Base-by-base conservation (phyloP, 2,797 vertebrate genomes). In the Syngnathus rostellatus region DNA sequence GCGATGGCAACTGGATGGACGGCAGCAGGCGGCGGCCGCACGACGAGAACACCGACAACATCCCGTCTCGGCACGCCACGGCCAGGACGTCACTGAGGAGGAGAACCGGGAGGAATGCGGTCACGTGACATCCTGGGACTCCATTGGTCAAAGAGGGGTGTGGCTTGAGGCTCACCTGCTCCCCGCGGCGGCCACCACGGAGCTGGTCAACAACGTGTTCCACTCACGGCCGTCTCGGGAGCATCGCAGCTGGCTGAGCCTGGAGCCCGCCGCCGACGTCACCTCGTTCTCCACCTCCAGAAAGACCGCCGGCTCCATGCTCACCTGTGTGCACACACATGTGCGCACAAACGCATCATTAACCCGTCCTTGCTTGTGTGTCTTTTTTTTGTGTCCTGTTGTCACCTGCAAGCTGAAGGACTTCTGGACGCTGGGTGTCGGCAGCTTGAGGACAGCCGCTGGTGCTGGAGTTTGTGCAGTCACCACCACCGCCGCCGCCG, bases 281-380 rank as follows among this genome's bases (percentile, higher is more conserved):
- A 95, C 90, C 70, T 98, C 97, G 63, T 98, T 99, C 85, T 98
- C 97, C 83, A 98, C 94, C 85, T 98, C 95, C 71, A 99, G 88
- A 75, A 95, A 94, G 81, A 97, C 92, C 0, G 94, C 90, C 0
- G 95, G 94, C 71, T 99, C 96, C 61, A 91, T 92, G 88, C 95
- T 94, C 77, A 97, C 85, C 95, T 97, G 67, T 50, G 82, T 65
- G 41, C 53, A 64, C 12, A 64, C 57, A 54, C 31, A 67, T 0
- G 66, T 39, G 45, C 12, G 12, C 5, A 16, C 45, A 41, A 8
- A 41, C 40, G 3, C 41, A 43, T 11, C 41, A 8, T 8, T 10
- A 43, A 12, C 2, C 41, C 11, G 31, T 31, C 31, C 31, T 31
- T 0, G 8, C 40, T 41, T 39, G 5, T 43, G 38, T 11, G 57